phyloP scores from a whole-genome alignment of 2,797 vertebrate species.

The Lateolabrax maculatus region DNA sequence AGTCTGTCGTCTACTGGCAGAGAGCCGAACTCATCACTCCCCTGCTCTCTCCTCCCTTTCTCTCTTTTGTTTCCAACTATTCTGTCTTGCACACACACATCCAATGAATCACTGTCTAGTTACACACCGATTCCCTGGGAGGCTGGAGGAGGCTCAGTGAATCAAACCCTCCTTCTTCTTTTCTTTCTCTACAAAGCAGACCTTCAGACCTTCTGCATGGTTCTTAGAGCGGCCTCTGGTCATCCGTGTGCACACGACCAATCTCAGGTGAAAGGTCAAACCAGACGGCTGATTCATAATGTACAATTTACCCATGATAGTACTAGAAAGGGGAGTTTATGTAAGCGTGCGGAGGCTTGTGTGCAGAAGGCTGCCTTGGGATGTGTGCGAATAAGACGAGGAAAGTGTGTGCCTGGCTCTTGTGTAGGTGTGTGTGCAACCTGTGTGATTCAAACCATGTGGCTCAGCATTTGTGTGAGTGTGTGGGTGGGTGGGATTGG shows the following conservation, averaged over 20 bases:
- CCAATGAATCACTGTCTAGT: constrained; percentile 77
- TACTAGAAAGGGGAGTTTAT: constrained; percentile 31
- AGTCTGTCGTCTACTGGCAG: constrained; percentile 62
- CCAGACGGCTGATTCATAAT: constrained; percentile 31
- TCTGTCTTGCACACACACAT: constrained; percentile 53
- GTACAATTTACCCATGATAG: constrained; percentile 6
- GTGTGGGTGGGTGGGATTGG: constrained; percentile 43
- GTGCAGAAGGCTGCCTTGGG: constrained; percentile 35
- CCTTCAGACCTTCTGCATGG: constrained; percentile 10
- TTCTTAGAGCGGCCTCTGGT: constrained; percentile 38
- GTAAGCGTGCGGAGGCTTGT: constrained; percentile 42
- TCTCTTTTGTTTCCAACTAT: constrained; percentile 70
- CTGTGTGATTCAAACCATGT: constrained; percentile 58
- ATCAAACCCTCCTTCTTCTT: constrained; percentile 58
- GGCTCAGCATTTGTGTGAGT: constrained; percentile 39
- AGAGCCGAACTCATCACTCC: constrained; percentile 67
- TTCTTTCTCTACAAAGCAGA: constrained; percentile 33
- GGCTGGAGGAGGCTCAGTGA: constrained; percentile 61
- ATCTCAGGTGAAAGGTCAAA: constrained; percentile 50
- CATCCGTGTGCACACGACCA: not conserved
- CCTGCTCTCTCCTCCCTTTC: constrained; percentile 27
- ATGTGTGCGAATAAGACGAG: constrained; percentile 29
- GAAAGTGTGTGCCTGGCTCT: constrained; percentile 19
- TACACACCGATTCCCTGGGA: constrained; percentile 62
- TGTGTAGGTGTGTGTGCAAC: constrained; percentile 57